phyloP scores from a whole-genome alignment of 1,140 invertebrate genomes.

The Tetranychus urticae region DNA sequence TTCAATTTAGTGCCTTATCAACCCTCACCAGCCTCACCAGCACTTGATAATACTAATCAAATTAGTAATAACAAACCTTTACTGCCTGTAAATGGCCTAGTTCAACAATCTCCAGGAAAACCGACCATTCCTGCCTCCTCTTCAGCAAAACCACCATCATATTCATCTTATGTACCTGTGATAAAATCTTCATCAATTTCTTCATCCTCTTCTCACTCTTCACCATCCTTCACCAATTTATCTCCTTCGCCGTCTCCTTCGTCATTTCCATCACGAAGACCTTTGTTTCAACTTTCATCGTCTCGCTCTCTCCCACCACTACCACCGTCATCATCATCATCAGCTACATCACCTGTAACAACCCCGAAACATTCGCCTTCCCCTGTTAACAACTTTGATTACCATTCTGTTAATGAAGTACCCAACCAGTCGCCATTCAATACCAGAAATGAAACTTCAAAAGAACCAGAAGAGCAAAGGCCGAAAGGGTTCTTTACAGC shows the following conservation, averaged over 20 bases:
- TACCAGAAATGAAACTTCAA: background rate
- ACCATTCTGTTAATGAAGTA: background rate
- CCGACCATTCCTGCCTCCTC: no score
- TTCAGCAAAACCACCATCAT: no score
- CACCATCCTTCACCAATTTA: background rate
- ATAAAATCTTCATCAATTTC: background rate
- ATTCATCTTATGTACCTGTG: no score
- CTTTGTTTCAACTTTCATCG: background rate
- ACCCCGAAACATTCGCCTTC: background rate
- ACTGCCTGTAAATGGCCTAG: no score
- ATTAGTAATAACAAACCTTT: no score
- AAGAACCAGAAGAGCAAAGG: background rate
- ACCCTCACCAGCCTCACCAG: no score
- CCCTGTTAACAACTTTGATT: background rate
- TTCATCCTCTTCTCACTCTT: background rate
- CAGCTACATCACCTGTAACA: background rate
- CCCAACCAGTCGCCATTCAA: background rate
- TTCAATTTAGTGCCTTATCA: no score
- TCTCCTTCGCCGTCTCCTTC: background rate
- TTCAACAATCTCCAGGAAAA: no score
- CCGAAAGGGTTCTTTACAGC: background rate
- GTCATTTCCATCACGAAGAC: background rate
- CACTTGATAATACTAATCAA: no score
- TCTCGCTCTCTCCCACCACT: background rate
- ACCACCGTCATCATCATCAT: background rate